Conservation (phyloP, 2,113 vertebrate species). For the Ammodytes marinus region DNA sequence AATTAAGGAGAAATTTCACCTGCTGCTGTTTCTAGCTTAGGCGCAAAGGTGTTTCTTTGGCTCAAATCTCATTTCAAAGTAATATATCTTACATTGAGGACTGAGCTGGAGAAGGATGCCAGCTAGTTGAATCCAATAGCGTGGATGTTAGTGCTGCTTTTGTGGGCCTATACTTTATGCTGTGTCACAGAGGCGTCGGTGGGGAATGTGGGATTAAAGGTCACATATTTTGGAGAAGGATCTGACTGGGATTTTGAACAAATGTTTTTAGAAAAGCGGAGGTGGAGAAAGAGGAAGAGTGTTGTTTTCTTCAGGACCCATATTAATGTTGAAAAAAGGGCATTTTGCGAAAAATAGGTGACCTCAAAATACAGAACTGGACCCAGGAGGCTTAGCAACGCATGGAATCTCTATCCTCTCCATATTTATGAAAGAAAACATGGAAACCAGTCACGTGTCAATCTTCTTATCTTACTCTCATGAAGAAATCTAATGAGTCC, state of each 20-base stretch:
- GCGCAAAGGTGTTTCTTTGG: slow-evolving; percentile 4
- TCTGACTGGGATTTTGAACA: background rate
- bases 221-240: background rate
- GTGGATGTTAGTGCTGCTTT: background rate
- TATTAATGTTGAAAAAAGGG: too few species aligned
- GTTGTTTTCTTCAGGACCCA: too few species aligned
- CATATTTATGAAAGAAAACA: background rate
- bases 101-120: slow-evolving; percentile 1
- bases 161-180: background rate
- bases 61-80: background rate
- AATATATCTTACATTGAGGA: slow-evolving; percentile 18
- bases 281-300: too few species aligned
- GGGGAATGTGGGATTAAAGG: background rate
- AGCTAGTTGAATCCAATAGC: background rate
- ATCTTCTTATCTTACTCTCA: background rate
- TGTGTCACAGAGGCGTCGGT: background rate
- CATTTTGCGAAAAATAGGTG: too few species aligned
- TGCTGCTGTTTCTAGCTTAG: background rate
- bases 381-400: too few species aligned
- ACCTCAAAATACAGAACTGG: too few species aligned
- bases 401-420: too few species aligned
- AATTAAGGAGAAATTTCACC: background rate
- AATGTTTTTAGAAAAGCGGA: too few species aligned
- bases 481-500: background rate
- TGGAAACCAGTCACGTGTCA: background rate